Base-by-base conservation (phyloP, 2,113 vertebrate species). In the Eulacestoma nigropectus region DNA sequence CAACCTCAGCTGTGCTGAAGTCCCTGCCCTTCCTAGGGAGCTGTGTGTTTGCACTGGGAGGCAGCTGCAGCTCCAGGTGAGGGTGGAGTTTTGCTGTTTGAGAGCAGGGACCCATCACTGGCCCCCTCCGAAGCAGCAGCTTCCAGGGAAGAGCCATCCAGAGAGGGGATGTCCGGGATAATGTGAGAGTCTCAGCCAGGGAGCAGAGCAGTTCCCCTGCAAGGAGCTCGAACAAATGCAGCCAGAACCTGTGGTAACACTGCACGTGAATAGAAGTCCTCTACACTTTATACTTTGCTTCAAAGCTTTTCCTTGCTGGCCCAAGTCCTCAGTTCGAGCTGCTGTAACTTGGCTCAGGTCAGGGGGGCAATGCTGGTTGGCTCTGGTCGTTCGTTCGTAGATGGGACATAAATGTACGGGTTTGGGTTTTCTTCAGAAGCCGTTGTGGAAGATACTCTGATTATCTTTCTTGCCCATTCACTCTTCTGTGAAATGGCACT, bases 151-250 rank as follows among this genome's bases (percentile, higher is more conserved):
- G 29, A 62, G 60, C 63, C 13, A 4, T 47, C 10, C 29, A 1
- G 11, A 53, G 17, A 4, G 46, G 47, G 16, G 39, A 11, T 7
- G 23, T 7, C 33, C 8, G 23, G 4, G 42, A 9, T 7, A 4
- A 2, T 3, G 2, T 1, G 16, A 6, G 37, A 1, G 26, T 52
- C 57, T 17, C 26, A 27, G 30, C 8, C 33, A 41, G 47, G 59
- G 25, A 12, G 29, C 68, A 65, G 39, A 70, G 75, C 44, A 32
- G 26, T n/a, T 59, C 16, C 29, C 30, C 17, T 80, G 32, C 23
- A 21, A 52, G 63, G 75, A 68, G 27, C 44, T 17, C 4, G 3
- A 15, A 25, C 22, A 52, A 13, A 37, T 5, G 5, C 0, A 73
- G 44, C 42, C 73, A 73, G 41, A 64, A 33, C 44, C 11, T 3